Evolutionary conservation across 1,140 invertebrate genomes (phyloP).

Genomic region (Metaphire vulgaris): DNA sequence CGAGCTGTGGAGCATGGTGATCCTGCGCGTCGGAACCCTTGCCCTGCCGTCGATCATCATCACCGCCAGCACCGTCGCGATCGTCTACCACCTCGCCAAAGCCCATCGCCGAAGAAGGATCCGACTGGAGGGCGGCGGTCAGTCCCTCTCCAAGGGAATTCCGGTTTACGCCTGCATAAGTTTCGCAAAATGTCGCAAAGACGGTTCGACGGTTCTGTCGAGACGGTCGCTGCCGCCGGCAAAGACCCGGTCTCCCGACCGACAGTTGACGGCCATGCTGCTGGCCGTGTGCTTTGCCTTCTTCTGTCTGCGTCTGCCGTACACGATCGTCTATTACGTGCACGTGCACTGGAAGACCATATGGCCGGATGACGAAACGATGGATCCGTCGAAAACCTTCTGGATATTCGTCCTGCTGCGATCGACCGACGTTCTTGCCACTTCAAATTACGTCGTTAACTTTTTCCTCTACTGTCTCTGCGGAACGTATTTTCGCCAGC

Average conservation of each 20-base stretch:
- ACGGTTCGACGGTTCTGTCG: too few relatives aligned
- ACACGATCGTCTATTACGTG: slow-evolving; percentile 25
- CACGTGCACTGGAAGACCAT: slow-evolving; percentile 5
- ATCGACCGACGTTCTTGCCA: slow-evolving; percentile 18
- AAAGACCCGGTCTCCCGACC: neutral
- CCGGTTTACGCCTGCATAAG: too few relatives aligned
- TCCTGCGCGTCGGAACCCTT: slow-evolving; percentile 18
- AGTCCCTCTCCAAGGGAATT: too few relatives aligned
- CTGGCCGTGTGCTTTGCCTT: slow-evolving; percentile 16
- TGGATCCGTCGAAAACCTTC: neutral
- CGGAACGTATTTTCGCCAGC: slow-evolving; percentile 18
- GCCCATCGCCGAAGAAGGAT: neutral
- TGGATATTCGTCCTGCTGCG: neutral
- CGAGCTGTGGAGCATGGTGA: slow-evolving; percentile 12
- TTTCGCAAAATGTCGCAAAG: too few relatives aligned
- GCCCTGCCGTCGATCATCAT: slow-evolving; percentile 13
- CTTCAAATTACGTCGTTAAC: slow-evolving; percentile 21
- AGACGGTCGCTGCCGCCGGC: neutral
- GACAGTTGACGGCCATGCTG: slow-evolving; percentile 24
- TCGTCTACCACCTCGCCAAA: slow-evolving; percentile 12
- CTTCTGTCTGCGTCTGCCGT: slow-evolving; percentile 20
- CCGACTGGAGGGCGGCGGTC: neutral
- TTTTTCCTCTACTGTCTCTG: slow-evolving; percentile 28
- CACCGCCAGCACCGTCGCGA: slow-evolving; percentile 14
- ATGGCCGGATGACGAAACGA: neutral